These are phyloP conservation scores for Zingel zingel DNA, from an alignment of 2,113 vertebrate genomes.

Conservation along the genomic window DNA sequence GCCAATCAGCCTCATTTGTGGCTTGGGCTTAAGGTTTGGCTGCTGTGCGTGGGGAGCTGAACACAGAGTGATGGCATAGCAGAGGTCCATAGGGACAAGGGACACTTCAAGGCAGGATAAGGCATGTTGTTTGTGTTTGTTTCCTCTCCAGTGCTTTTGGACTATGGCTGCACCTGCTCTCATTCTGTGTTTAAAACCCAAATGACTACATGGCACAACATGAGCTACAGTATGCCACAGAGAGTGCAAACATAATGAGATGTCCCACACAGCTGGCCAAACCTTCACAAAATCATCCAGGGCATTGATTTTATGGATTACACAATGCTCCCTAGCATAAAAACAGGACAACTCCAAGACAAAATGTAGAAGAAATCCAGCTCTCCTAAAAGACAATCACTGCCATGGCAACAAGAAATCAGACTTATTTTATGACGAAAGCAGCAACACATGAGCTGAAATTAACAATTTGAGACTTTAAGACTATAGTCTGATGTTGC, in stretches of 20 bases:
- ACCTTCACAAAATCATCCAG: constrained; percentile 60
- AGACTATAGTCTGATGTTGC: background rate
- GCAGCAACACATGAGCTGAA: constrained; percentile 9
- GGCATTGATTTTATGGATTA: constrained; percentile 71
- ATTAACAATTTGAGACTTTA: background rate
- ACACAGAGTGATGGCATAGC: constrained; percentile 60
- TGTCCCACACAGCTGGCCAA: constrained; percentile 57
- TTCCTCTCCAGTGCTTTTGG: constrained; percentile 69
- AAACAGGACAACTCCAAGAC: constrained; percentile 48
- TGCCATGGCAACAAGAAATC: constrained; percentile 36
- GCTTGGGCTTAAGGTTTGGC: constrained; percentile 26
- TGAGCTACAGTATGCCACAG: constrained; percentile 49
- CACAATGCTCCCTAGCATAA: constrained; percentile 38
- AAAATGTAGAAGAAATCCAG: constrained; percentile 41
- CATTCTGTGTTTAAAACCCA: constrained; percentile 63
- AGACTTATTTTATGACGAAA: background rate
- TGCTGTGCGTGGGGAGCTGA: constrained; percentile 31
- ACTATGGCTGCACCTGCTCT: constrained; percentile 74
- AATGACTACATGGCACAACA: constrained; percentile 55
- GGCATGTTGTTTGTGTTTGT: constrained; percentile 77
- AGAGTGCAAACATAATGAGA: constrained; percentile 69
- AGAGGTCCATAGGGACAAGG: constrained; percentile 54
- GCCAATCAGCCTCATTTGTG: constrained; percentile 34
- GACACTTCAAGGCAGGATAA: constrained; percentile 73
- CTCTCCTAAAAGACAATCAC: constrained; percentile 4